Percentiles rank a stretch among this genome's conserved stretches.
phyloP scores from a whole-genome alignment of 2,888 invertebrate genomes.

The Acleris holmiana region DNA sequence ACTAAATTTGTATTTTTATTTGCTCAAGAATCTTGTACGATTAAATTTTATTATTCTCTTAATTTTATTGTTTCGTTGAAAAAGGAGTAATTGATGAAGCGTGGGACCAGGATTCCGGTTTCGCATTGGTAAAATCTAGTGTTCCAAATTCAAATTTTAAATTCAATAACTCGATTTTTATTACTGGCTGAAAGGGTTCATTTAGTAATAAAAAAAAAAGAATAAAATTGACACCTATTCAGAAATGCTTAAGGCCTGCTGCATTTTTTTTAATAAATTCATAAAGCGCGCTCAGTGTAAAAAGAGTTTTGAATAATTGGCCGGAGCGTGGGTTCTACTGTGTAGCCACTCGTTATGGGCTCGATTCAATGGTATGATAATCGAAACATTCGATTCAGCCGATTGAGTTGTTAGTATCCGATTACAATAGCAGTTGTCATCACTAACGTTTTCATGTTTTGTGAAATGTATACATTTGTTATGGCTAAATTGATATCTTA shows the following conservation, averaged over 20 bases:
- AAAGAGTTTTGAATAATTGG: not conserved
- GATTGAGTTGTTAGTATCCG: conserved; percentile 44
- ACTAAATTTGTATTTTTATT: conserved; percentile 10
- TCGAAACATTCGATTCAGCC: conserved; percentile 23
- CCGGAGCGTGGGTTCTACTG: not conserved
- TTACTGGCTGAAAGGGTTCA: too few species aligned
- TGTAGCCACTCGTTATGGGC: not conserved
- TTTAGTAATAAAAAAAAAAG: too few species aligned
- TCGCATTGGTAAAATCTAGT: not conserved
- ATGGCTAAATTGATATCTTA: conserved; percentile 9
- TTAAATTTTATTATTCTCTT: conserved; percentile 10
- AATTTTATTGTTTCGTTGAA: conserved; percentile 14
- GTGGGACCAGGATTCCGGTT: conserved; percentile 9
- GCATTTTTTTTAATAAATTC: not conserved
- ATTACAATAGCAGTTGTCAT: conserved; percentile 42
- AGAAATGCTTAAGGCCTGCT: not conserved
- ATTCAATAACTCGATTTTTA: too few species aligned
- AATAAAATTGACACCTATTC: not conserved
- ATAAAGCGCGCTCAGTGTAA: not conserved
- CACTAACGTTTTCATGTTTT: conserved; percentile 29
- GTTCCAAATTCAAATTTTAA: too few species aligned
- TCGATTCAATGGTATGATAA: conserved; percentile 34
- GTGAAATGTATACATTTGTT: conserved; percentile 27
- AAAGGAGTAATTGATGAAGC: not conserved
- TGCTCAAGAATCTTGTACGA: conserved; percentile 10